A percentile compares a stretch with the other conserved stretches of the same genome.
These are phyloP conservation scores for Rhamphomyia laevipes DNA, from an alignment of 2,888 invertebrate genomes.

Conservation along the genomic window DNA sequence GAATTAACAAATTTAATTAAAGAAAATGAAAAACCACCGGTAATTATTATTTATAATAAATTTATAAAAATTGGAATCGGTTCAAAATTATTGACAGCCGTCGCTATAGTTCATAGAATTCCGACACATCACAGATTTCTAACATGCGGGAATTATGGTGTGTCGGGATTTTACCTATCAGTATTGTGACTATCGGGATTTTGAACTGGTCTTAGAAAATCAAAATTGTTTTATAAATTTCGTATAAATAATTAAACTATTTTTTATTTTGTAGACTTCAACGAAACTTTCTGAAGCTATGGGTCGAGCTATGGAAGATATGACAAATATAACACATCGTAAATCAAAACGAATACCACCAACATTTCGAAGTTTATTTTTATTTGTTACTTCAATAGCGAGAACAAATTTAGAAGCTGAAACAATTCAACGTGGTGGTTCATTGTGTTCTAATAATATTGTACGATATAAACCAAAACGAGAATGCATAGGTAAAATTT, in stretches of 20 bases:
- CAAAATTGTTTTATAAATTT: too few species aligned
- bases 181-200: too few species aligned
- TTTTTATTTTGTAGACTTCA: slow-evolving; percentile 40
- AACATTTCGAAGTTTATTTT: slow-evolving; percentile 63
- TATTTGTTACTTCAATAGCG: slow-evolving; percentile 80
- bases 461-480: slow-evolving; percentile 61
- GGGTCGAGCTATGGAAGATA: slow-evolving; percentile 87
- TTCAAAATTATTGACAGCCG: too few species aligned
- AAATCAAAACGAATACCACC: slow-evolving; percentile 58
- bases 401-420: slow-evolving; percentile 90
- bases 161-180: too few species aligned
- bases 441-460: slow-evolving; percentile 46
- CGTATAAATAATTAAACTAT: not conserved
- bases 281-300: slow-evolving; percentile 75
- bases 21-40: slow-evolving; percentile 53
- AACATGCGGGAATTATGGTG: too few species aligned
- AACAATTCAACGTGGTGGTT: slow-evolving; percentile 78
- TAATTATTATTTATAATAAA: slow-evolving; percentile 31
- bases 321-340: slow-evolving; percentile 76
- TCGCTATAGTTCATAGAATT: too few species aligned
- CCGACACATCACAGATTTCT: too few species aligned
- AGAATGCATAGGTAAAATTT: slow-evolving; percentile 71
- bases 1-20: slow-evolving; percentile 49
- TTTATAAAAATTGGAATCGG: too few species aligned
- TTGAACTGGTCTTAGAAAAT: too few species aligned